Conservation (phyloP, 2,888 invertebrate species). For the Luffia ferchaultella region DNA sequence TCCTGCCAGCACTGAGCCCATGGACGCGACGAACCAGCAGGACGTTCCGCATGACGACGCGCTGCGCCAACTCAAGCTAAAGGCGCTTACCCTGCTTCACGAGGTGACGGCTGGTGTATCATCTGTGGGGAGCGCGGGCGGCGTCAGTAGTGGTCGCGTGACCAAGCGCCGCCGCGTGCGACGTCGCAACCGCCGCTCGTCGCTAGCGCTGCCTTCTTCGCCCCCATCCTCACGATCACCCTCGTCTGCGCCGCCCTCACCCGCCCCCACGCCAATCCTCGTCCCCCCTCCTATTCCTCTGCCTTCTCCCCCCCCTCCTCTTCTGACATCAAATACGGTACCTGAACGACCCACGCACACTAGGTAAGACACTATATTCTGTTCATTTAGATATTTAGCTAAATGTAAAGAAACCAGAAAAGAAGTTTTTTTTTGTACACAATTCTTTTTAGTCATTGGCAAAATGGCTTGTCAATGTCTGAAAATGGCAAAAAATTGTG, state of each 20-base stretch:
- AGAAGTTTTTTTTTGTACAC: too few relatives aligned
- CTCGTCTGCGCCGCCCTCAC: not conserved
- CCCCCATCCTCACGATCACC: not conserved
- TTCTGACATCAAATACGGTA: not conserved
- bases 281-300: not conserved
- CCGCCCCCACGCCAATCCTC: not conserved
- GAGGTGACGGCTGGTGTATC: not conserved
- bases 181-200: not conserved
- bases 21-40: not conserved
- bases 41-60: not conserved
- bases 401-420: too few relatives aligned
- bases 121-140: not conserved
- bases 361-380: not conserved
- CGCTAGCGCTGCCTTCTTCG: not conserved
- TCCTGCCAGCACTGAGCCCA: not conserved
- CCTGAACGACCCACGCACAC: not conserved
- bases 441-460: too few relatives aligned
- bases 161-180: not conserved
- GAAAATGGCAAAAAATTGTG: too few relatives aligned
- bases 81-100: not conserved
- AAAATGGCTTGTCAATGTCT: too few relatives aligned
- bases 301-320: not conserved
- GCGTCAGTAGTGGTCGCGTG: not conserved
- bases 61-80: not conserved
- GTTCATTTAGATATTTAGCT: not conserved